phyloP scores from a whole-genome alignment of 2,113 vertebrate species.

The Stegostoma tigrinum region DNA sequence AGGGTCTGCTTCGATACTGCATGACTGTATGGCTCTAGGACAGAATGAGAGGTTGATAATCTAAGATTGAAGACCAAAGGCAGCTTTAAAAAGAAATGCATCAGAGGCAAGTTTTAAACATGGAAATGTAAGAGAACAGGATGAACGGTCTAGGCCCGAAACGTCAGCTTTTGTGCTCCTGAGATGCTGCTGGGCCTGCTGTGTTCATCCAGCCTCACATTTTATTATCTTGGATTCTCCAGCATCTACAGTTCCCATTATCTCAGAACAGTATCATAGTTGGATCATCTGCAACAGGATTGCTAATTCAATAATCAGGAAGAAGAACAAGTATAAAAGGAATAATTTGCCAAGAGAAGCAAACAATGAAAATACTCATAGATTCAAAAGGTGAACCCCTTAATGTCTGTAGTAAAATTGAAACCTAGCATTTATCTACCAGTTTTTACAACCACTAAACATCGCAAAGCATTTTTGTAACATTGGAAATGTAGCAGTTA shows the following conservation, averaged over 20 bases:
- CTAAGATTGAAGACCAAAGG: background rate
- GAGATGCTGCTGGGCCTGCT: too few species aligned
- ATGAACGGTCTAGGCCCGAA: too few species aligned
- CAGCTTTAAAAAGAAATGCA: background rate
- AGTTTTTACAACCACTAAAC: too few species aligned
- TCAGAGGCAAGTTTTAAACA: background rate
- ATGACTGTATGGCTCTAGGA: background rate
- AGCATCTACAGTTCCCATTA: too few species aligned
- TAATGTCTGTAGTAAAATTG: background rate
- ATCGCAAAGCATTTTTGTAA: too few species aligned
- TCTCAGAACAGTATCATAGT: background rate
- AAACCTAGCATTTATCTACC: too few species aligned
- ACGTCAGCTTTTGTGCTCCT: too few species aligned
- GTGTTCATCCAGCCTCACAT: too few species aligned
- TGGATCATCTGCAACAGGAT: background rate
- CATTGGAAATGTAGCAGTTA: too few species aligned
- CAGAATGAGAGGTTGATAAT: background rate
- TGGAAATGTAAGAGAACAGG: background rate
- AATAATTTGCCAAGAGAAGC: background rate
- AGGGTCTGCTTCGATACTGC: too few species aligned
- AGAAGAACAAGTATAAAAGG: background rate
- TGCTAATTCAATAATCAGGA: background rate
- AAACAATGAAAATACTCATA: background rate
- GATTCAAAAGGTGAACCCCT: background rate
- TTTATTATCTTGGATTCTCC: too few species aligned